Evolutionary conservation across 2,888 invertebrate genomes (phyloP), one percentile per base, ranked within the genome.

Genomic region (Elegia similella): DNA sequence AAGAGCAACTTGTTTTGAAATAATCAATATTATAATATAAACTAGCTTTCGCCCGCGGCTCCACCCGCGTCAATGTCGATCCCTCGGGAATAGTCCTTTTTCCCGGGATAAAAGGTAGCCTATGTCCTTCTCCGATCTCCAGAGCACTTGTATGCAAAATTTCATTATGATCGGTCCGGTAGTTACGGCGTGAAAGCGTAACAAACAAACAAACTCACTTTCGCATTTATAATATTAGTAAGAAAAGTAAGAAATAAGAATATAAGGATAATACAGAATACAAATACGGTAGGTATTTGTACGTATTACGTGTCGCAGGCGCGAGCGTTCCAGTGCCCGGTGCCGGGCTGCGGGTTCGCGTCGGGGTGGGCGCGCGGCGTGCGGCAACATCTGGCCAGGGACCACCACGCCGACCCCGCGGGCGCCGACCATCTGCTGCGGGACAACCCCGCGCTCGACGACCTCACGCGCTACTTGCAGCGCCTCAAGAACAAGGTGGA

Each of bases 291-390:
- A 12, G 2, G 10, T 34, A 12, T 34, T 34, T 7, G n/a, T 1
- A 10, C n/a, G 13, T 13, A 3, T 8, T 7, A 15, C 16, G 17
- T 7, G 44, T 55, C 38, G 93, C 94, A 87, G 93, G 75, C 95
- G 93, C 69, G 95, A 92, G 72, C 95, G 92, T 89, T 95, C 94
- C 68, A 93, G 92, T 88, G 92, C 93, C 74, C 92, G 92, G 72
- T 95, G 93, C 70, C 94, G 87, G 94, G 94, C 63, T 95, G 95
- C 85, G 94, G 95, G 7, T 95, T 95, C 83, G 94, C 95, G 65
- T 94, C 95, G 68, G 95, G 95, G 48, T 95, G 95, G 95, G 95
- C 95, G 62, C 93, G 95, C 65, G 94, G 95, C 77, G 95, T 95
- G 62, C 92, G 95, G 57, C 92, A 94, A 91, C 95, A 95, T 83